Percentiles rank a stretch among this genome's conserved stretches.
Evolutionary conservation across 2,113 vertebrate genomes (phyloP).

Genomic region (Oryzias woworae): DNA sequence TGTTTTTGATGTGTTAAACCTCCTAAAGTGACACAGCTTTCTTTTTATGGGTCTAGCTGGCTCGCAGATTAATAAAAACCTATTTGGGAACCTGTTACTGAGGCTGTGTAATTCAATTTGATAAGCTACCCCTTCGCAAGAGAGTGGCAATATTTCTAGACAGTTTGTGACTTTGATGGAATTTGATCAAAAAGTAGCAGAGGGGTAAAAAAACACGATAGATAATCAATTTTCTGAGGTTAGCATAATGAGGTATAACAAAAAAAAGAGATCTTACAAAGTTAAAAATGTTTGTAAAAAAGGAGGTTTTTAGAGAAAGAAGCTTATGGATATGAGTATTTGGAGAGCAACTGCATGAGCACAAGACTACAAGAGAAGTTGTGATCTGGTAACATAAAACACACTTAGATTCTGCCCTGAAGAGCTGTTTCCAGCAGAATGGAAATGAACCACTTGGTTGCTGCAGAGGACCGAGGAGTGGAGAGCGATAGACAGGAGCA

Average conservation of each 20-base stretch:
- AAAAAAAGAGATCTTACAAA: no score
- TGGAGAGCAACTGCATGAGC: neutral
- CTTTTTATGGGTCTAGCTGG: slow-evolving; percentile 30
- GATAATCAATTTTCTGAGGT: no score
- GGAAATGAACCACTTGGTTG: slow-evolving; percentile 46
- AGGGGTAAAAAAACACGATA: neutral
- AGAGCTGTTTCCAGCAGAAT: slow-evolving; percentile 45
- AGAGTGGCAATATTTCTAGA: slow-evolving; percentile 21
- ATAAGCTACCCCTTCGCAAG: slow-evolving; percentile 25
- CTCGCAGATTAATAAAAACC: slow-evolving; percentile 19
- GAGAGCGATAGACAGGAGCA: slow-evolving; percentile 10
- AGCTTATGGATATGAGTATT: neutral
- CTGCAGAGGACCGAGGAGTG: slow-evolving; percentile 11
- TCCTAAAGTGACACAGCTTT: slow-evolving; percentile 28
- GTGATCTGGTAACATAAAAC: slow-evolving; percentile 33
- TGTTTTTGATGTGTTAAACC: slow-evolving; percentile 45
- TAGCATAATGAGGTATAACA: no score
- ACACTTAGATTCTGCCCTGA: slow-evolving; percentile 23
- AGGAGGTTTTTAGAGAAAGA: neutral
- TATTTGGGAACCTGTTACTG: slow-evolving; percentile 18
- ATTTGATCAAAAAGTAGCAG: slow-evolving; percentile 3
- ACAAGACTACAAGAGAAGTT: slow-evolving; percentile 1
- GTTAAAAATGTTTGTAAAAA: no score
- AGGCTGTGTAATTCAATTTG: slow-evolving; percentile 29
- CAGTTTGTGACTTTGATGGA: slow-evolving; percentile 21